These are phyloP conservation scores for Lutra lutra DNA, from an alignment of 2,797 vertebrate genomes.

Conservation along the genomic window DNA sequence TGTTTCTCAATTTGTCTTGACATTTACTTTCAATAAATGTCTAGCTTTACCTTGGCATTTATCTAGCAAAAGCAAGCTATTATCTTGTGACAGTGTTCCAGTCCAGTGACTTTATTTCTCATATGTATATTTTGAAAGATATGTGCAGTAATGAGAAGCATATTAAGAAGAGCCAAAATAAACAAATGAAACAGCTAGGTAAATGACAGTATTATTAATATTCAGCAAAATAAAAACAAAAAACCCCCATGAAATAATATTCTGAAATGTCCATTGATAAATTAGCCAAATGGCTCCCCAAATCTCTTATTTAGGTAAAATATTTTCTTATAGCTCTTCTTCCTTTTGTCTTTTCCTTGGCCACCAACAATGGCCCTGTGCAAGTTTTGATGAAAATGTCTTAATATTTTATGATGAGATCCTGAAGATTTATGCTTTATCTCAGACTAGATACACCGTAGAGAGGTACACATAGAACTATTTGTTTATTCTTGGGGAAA, in stretches of 20 bases:
- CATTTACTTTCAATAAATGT: conserved; percentile 65
- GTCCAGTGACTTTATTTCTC: conserved; percentile 34
- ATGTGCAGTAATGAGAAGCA: conserved; percentile 12
- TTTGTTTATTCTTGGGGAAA: not conserved
- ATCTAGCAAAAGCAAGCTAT: conserved; percentile 52
- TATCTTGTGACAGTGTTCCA: conserved; percentile 53
- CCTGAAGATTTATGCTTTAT: not conserved
- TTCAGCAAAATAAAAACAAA: conserved; percentile 14
- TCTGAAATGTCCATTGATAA: conserved; percentile 5
- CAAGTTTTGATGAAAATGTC: conserved; percentile 5
- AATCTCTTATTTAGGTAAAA: not conserved
- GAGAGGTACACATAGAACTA: not conserved
- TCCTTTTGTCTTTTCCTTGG: not conserved
- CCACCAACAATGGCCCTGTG: not conserved
- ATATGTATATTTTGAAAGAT: conserved; percentile 64
- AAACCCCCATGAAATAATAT: not conserved
- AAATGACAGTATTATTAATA: conserved; percentile 58
- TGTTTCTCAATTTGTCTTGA: conserved; percentile 64
- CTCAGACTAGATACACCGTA: not conserved
- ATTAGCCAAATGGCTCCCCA: not conserved
- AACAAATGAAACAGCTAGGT: not conserved
- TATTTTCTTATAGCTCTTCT: not conserved
- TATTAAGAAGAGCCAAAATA: conserved; percentile 51
- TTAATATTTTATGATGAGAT: not conserved
- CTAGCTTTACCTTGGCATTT: conserved; percentile 62